Evolutionary conservation across 2,113 vertebrate genomes (phyloP).

Genomic region (Triplophysa tibetana): DNA sequence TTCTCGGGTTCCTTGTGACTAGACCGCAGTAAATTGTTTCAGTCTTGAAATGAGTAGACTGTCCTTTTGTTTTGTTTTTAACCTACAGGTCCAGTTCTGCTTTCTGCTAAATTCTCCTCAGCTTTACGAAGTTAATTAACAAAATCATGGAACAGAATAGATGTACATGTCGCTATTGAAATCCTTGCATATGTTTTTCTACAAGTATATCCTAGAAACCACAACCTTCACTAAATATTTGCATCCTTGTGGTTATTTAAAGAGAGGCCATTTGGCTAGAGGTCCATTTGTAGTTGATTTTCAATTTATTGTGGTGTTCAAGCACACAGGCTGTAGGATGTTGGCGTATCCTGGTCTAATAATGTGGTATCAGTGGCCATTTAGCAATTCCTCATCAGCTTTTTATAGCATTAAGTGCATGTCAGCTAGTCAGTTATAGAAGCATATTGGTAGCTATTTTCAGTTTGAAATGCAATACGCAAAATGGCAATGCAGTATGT

Average conservation of each 20-base stretch:
- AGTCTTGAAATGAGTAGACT: neutral
- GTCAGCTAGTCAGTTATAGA: neutral
- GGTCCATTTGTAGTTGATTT: neutral
- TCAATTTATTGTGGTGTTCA: neutral
- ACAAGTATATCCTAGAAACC: neutral
- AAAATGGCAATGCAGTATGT: too few relatives aligned
- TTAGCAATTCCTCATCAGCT: neutral
- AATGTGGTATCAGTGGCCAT: neutral
- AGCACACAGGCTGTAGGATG: slow-evolving; percentile 1
- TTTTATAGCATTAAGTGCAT: neutral
- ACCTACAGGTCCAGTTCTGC: slow-evolving; percentile 5
- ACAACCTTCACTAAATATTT: slow-evolving; percentile 25
- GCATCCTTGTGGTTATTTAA: neutral
- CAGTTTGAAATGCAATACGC: too few relatives aligned
- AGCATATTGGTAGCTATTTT: too few relatives aligned
- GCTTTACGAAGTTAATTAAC: neutral
- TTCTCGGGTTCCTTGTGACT: too few relatives aligned
- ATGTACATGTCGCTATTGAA: neutral
- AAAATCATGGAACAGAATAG: neutral
- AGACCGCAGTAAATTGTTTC: neutral
- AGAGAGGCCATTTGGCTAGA: neutral
- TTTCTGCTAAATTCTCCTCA: slow-evolving; percentile 14
- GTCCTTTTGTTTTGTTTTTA: neutral
- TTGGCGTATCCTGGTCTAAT: slow-evolving; percentile 15
- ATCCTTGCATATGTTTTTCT: neutral